Evolutionary conservation across 2,797 vertebrate species (phyloP), one percentile per base, ranked within the genome.

Genomic region (Holocentrus rufus): DNA sequence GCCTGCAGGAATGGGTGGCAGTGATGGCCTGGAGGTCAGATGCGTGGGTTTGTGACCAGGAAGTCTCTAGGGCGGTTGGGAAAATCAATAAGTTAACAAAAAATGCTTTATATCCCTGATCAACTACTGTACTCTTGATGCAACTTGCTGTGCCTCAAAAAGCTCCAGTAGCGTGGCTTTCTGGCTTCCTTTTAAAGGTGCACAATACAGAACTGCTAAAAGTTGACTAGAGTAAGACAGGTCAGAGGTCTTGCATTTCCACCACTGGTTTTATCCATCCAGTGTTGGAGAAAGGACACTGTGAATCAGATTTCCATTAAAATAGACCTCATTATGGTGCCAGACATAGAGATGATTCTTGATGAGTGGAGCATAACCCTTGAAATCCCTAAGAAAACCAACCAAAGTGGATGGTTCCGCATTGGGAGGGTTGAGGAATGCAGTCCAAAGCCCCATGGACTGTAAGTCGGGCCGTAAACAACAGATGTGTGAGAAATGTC

Each of bases 401-500:
- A 80, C 77, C 25, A 14, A 14, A 54, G 46, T 25, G 10, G 20
- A 44, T 11, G 39, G 39, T 34, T 64, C n/a, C 30, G 15, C 17
- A 8, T 22, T 44, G 23, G 22, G 66, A 22, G 18, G 14, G 36
- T 4, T 65, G 50, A 66, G 55, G 14, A 62, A 77, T 69, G 31
- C 25, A 66, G 46, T 52, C 18, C 71, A 44, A 65, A 56, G 36
- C 67, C 50, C 56, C 4, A 11, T 59, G 74, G 85, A 20, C 55
- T 34, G 64, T 20, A 46, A 63, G 44, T 53, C 36, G 2, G 65
- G 47, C 63, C 72, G 77, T 79, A 88, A 89, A 85, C 78, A 84
- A 66, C 87, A 90, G 86, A 85, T 86, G 85, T 72, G 73, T 71
- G 57, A 71, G 67, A 82, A 78, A 77, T 74, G 82, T 78, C 65